Percentiles rank a stretch among this genome's conserved stretches.
phyloP scores from a whole-genome alignment of 2,888 invertebrate genomes.

The Antitype chi region DNA sequence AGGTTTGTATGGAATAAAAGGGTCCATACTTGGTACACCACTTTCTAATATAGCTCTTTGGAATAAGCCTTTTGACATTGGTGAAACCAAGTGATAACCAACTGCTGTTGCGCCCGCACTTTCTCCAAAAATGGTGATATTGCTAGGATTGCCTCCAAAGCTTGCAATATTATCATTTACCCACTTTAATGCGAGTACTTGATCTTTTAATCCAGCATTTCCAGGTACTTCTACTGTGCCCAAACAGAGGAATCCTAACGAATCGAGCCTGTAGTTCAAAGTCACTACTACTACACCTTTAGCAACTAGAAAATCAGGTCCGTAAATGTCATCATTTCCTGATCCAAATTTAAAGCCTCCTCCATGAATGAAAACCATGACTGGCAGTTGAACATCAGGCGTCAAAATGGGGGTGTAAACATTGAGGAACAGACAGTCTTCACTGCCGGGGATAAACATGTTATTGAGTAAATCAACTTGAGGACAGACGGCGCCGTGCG shows the following conservation, averaged over 20 bases:
- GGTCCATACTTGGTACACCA: slow-evolving; percentile 74
- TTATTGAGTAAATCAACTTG: slow-evolving; percentile 33
- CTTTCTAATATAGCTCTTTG: slow-evolving; percentile 78
- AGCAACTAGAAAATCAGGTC: slow-evolving; percentile 89
- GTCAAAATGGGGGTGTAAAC: slow-evolving; percentile 38
- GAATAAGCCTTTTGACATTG: slow-evolving; percentile 78
- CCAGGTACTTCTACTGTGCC: slow-evolving; percentile 89
- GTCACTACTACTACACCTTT: slow-evolving; percentile 90
- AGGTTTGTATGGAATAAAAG: slow-evolving; percentile 69
- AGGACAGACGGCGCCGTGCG: slow-evolving; percentile 35
- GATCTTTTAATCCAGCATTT: slow-evolving; percentile 89
- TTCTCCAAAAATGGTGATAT: slow-evolving; percentile 77
- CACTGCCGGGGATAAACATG: slow-evolving; percentile 53
- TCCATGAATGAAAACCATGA: slow-evolving; percentile 81
- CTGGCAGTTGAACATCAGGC: slow-evolving; percentile 65
- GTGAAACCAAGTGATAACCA: slow-evolving; percentile 74
- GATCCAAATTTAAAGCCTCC: slow-evolving; percentile 77
- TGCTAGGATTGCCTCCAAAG: slow-evolving; percentile 76
- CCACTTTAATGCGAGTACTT: slow-evolving; percentile 76
- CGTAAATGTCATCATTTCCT: slow-evolving; percentile 85
- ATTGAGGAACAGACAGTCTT: slow-evolving; percentile 67
- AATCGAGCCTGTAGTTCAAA: slow-evolving; percentile 89
- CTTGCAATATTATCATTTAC: slow-evolving; percentile 72
- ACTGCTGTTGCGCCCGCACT: slow-evolving; percentile 77
- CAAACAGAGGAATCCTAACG: slow-evolving; percentile 90